Percentiles rank a stretch among this genome's conserved stretches.
Evolutionary conservation across 2,113 vertebrate species (phyloP).

Genomic region (Microcebus ravelobensis): DNA sequence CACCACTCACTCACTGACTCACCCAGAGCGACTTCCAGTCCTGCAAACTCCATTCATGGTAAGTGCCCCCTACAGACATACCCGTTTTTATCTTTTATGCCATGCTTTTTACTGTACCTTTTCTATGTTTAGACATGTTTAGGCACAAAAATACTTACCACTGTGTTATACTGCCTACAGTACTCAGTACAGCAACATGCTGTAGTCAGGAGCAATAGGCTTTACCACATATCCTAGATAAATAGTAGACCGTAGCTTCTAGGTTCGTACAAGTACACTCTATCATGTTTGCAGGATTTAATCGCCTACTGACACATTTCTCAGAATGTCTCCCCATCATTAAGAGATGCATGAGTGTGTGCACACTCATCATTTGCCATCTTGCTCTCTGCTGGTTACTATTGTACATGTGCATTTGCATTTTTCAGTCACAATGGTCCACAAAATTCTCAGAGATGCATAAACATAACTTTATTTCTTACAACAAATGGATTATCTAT

Average conservation of each 20-base stretch:
- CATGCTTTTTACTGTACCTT: background rate
- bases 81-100: background rate
- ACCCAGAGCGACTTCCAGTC: background rate
- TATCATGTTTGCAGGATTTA: background rate
- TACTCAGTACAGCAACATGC: background rate
- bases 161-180: background rate
- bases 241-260: background rate
- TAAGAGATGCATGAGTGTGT: background rate
- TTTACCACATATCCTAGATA: background rate
- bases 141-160: background rate
- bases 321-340: fast-evolving
- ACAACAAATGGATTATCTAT: background rate
- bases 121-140: background rate
- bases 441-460: background rate
- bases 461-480: background rate
- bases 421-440: background rate
- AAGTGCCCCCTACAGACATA: background rate
- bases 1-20: background rate
- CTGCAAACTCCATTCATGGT: background rate
- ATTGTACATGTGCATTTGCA: background rate
- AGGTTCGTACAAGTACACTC: background rate
- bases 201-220: background rate
- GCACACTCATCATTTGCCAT: background rate
- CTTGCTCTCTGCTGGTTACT: background rate
- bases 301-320: background rate